Evolutionary conservation across 2,888 invertebrate species (phyloP).

Genomic region (Plebejus melissa): DNA sequence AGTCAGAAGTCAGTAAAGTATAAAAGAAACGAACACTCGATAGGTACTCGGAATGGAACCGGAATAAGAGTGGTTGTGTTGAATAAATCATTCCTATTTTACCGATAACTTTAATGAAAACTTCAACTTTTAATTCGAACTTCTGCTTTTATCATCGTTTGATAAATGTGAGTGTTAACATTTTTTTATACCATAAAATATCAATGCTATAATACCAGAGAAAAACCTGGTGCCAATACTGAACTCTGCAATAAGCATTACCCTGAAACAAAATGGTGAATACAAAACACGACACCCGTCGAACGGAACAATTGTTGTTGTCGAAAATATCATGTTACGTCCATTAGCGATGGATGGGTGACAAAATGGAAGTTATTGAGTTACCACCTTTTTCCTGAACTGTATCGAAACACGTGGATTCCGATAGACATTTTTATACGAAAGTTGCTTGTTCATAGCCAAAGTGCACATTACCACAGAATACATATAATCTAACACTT

Average conservation of each 20-base stretch:
- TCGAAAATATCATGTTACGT: constrained; percentile 18
- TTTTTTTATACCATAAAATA: neutral
- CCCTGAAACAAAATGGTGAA: neutral
- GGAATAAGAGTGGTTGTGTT: neutral
- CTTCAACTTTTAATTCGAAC: neutral
- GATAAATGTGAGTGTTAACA: neutral
- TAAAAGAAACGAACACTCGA: neutral
- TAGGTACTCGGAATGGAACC: neutral
- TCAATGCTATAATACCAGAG: no score
- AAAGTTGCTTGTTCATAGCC: neutral
- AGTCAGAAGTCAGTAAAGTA: neutral
- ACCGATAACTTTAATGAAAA: neutral
- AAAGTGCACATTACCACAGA: neutral
- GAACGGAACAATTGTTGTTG: constrained; percentile 17
- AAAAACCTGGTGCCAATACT: neutral
- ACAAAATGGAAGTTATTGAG: neutral
- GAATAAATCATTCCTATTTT: neutral
- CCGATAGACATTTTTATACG: neutral
- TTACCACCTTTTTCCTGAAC: neutral
- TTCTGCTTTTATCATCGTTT: neutral
- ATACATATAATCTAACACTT: neutral
- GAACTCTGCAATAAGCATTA: neutral
- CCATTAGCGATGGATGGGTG: constrained; percentile 15
- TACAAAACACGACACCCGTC: constrained; percentile 2
- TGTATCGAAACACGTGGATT: neutral